These are phyloP conservation scores for Lordiphosa clarofinis DNA, from an alignment of 1,140 invertebrate genomes.

Conservation along the genomic window DNA sequence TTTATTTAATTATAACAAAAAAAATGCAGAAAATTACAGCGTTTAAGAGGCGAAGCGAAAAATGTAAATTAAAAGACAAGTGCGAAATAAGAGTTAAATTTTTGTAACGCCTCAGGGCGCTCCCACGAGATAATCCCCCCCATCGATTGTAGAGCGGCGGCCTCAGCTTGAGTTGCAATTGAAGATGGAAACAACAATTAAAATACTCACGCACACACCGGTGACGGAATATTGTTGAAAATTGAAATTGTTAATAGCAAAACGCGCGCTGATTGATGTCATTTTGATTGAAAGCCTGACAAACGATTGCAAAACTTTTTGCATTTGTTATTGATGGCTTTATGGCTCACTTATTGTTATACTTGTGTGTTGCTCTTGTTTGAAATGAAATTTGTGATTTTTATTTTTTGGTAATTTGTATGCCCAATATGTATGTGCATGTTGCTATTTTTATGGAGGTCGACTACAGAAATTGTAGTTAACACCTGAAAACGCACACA, in stretches of 20 bases:
- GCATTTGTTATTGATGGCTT: conserved; percentile 45
- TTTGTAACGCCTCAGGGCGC: conserved; percentile 46
- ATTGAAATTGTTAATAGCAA: conserved; percentile 17
- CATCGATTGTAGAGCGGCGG: conserved; percentile 24
- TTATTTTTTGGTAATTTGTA: conserved; percentile 38
- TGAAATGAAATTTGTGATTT: conserved; percentile 25
- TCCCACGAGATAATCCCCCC: conserved; percentile 61
- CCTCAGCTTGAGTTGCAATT: conserved; percentile 38
- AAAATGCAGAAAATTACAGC: conserved; percentile 17
- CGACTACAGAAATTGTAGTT: conserved; percentile 25
- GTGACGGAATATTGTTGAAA: conserved; percentile 9
- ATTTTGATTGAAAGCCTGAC: conserved; percentile 46
- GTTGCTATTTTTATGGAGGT: conserved; percentile 47
- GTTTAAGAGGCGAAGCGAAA: conserved; percentile 11
- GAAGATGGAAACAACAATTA: conserved; percentile 47
- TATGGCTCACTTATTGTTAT: conserved; percentile 40
- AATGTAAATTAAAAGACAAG: conserved; percentile 38
- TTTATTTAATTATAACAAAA: conserved; percentile 52
- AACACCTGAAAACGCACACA: conserved; percentile 18
- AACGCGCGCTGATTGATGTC: conserved; percentile 52
- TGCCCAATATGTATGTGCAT: conserved; percentile 34
- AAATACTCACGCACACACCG: conserved; percentile 22
- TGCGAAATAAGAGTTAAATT: conserved; percentile 26
- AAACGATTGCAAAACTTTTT: conserved; percentile 47
- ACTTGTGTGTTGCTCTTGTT: conserved; percentile 38